A percentile compares a stretch with the other conserved stretches of the same genome.
Conservation (phyloP, 2,888 invertebrate genomes). For the Axea sp. region DNA sequence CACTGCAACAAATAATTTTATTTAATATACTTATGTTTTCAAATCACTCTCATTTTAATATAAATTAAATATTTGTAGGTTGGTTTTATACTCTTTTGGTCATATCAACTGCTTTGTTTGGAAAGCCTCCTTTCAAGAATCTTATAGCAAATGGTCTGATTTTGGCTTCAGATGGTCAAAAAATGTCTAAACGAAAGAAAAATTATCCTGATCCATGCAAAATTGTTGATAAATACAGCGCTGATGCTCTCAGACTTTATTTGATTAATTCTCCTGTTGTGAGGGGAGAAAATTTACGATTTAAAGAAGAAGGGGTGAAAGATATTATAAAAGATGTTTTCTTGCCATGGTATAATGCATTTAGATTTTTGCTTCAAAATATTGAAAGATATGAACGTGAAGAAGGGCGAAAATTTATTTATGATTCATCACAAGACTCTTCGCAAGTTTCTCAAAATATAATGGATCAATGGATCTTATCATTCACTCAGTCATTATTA, state of each 20-base stretch:
- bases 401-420: conserved; percentile 80
- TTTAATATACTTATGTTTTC: too few relatives aligned
- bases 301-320: conserved; percentile 98
- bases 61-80: conserved; percentile 74
- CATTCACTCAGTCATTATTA: conserved; percentile 96
- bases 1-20: too few relatives aligned
- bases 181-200: conserved; percentile 99
- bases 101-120: conserved; percentile 96
- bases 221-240: conserved; percentile 94
- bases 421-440: conserved; percentile 72
- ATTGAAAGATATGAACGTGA: conserved; percentile 89
- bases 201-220: conserved; percentile 99
- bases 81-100: conserved; percentile 99
- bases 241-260: conserved; percentile 97
- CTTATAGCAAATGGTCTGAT: conserved; percentile 97
- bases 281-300: conserved; percentile 95
- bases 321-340: conserved; percentile 99
- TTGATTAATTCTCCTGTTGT: conserved; percentile 99
- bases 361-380: conserved; percentile 96
- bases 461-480: conserved; percentile 98
- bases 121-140: conserved; percentile 98
- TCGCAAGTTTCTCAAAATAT: conserved; percentile 82
- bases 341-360: conserved; percentile 97
- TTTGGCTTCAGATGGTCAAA: conserved; percentile 97
- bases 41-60: too few relatives aligned